These are phyloP conservation scores for Bedellia somnulentella DNA, from an alignment of 2,888 invertebrate species.

Conservation along the genomic window DNA sequence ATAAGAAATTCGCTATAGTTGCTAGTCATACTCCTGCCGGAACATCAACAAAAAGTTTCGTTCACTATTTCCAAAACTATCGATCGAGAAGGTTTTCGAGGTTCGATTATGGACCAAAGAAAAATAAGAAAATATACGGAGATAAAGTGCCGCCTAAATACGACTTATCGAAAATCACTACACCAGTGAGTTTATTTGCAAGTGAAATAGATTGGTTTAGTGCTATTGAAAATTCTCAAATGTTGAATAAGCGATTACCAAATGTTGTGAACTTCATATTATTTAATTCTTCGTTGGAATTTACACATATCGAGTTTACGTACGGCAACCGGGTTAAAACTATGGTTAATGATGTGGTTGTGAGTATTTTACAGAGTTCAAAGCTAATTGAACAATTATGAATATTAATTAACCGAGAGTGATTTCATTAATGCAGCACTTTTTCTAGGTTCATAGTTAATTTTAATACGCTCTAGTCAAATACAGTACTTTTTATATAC, in stretches of 20 bases:
- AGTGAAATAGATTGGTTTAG: slow-evolving; percentile 42
- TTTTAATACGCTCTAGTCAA: no score
- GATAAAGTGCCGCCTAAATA: slow-evolving; percentile 25
- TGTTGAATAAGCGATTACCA: slow-evolving; percentile 20
- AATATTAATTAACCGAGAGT: no score
- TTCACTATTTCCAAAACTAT: slow-evolving; percentile 37
- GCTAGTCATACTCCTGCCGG: slow-evolving; percentile 39
- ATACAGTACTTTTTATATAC: no score
- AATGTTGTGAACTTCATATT: slow-evolving; percentile 21
- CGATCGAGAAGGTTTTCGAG: slow-evolving; percentile 28
- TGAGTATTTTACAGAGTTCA: slow-evolving; percentile 17
- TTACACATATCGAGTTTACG: slow-evolving; percentile 39
- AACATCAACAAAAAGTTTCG: slow-evolving; percentile 27
- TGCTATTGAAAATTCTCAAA: slow-evolving; percentile 21
- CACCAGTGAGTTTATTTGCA: slow-evolving; percentile 26
- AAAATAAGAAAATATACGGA: slow-evolving; percentile 22
- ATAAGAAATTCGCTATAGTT: slow-evolving; percentile 25
- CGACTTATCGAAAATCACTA: slow-evolving; percentile 24
- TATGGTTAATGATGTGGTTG: slow-evolving; percentile 27
- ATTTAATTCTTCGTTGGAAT: slow-evolving; percentile 27
- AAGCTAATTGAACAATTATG: no score
- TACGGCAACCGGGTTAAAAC: slow-evolving; percentile 30
- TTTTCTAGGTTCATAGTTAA: no score
- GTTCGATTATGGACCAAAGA: slow-evolving; percentile 25
- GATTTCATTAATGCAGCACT: no score